Conservation (phyloP, 2,888 invertebrate genomes). For the Drosophila lacicola region DNA sequence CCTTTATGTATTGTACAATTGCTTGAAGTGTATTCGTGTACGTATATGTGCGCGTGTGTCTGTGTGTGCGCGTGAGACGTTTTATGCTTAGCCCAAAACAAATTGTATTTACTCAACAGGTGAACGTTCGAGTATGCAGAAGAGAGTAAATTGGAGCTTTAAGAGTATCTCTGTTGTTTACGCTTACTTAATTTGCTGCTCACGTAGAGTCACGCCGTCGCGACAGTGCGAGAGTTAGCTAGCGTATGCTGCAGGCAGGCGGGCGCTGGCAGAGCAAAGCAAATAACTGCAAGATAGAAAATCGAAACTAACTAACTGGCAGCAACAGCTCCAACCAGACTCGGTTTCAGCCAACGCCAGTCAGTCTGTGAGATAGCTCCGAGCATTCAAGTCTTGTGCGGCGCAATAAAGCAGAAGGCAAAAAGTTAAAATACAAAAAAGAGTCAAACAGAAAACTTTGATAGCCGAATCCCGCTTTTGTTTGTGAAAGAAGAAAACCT, state of each 20-base stretch:
- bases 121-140: conserved; percentile 63
- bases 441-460: conserved; percentile 9
- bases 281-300: conserved; percentile 59
- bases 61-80: conserved; percentile 13
- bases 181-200: conserved; percentile 69
- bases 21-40: background rate
- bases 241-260: conserved; percentile 44
- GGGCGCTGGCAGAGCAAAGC: conserved; percentile 9
- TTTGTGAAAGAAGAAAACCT: conserved; percentile 55
- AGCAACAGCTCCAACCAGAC: conserved; percentile 46
- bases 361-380: conserved; percentile 72
- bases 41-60: background rate
- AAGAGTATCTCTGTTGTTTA: conserved; percentile 37
- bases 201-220: conserved; percentile 54
- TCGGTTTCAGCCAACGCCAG: conserved; percentile 49
- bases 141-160: conserved; percentile 42
- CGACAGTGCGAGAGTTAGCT: conserved; percentile 44
- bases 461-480: conserved; percentile 51
- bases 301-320: conserved; percentile 38
- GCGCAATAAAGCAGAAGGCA: conserved; percentile 14
- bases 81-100: conserved; percentile 63
- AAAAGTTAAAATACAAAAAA: conserved; percentile 3
- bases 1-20: conserved; percentile 56
- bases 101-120: conserved; percentile 57
- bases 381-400: conserved; percentile 56